Conservation (phyloP, 1,140 invertebrate species). For the Ruditapes philippinarum region DNA sequence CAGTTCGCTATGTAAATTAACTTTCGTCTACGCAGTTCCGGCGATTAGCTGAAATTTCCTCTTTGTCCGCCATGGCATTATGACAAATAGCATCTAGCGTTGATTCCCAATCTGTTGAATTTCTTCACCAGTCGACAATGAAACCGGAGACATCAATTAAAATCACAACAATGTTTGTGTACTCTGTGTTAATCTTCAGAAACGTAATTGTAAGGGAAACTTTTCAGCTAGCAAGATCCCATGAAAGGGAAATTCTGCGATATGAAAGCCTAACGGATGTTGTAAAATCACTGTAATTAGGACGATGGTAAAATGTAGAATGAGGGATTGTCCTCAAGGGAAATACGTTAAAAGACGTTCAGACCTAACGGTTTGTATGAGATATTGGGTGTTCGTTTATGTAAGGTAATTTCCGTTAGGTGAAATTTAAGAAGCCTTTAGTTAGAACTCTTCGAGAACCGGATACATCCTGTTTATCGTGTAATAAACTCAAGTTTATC, state of each 20-base stretch:
- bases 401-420: conserved; percentile 51
- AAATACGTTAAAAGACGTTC: conserved; percentile 10
- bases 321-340: conserved; percentile 36
- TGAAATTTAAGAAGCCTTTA: conserved; percentile 31
- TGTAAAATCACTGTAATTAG: conserved; percentile 55
- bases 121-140: background rate
- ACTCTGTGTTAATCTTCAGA: conserved; percentile 40
- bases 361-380: background rate
- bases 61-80: conserved; percentile 32
- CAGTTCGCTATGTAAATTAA: conserved; percentile 58
- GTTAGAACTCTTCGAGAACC: conserved; percentile 1
- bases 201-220: conserved; percentile 50
- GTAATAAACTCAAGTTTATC: background rate
- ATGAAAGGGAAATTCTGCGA: conserved; percentile 20
- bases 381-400: conserved; percentile 40
- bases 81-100: conserved; percentile 48
- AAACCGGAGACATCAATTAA: conserved; percentile 48
- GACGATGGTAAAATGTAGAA: conserved; percentile 29
- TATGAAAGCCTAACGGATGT: conserved; percentile 25
- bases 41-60: conserved; percentile 58
- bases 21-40: conserved; percentile 17
- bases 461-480: background rate
- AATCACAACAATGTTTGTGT: conserved; percentile 49
- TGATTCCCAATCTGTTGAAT: conserved; percentile 47
- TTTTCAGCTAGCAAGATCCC: background rate